A percentile compares a stretch with the other conserved stretches of the same genome.
phyloP scores from a whole-genome alignment of 1,140 invertebrate genomes.

The Sesamia nonagrioides region DNA sequence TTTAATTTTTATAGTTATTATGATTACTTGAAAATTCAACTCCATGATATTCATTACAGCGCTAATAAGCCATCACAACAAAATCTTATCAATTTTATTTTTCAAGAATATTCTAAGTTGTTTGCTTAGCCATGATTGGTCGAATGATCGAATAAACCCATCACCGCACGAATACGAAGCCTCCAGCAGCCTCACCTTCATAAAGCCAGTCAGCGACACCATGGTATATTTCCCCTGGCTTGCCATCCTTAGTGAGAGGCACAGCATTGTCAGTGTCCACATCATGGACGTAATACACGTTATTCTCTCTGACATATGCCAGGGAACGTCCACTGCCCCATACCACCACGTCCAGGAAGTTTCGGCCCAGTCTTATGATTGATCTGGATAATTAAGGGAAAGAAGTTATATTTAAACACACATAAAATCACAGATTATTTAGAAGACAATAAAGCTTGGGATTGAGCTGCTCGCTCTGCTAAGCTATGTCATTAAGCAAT shows the following conservation, averaged over 20 bases:
- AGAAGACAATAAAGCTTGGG: too few relatives aligned
- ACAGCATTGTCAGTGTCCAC: constrained; percentile 76
- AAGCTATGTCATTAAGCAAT: too few relatives aligned
- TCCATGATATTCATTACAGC: too few relatives aligned
- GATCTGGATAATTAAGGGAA: constrained; percentile 58
- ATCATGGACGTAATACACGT: constrained; percentile 91
- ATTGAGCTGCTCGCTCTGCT: too few relatives aligned
- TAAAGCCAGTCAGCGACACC: constrained; percentile 93
- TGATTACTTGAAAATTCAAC: too few relatives aligned
- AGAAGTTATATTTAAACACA: too few relatives aligned
- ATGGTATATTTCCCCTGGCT: constrained; percentile 91
- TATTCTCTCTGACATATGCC: constrained; percentile 93
- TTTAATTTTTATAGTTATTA: too few relatives aligned
- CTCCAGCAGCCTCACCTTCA: constrained; percentile 83
- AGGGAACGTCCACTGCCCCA: constrained; percentile 91
- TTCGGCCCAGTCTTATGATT: constrained; percentile 83
- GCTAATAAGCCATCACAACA: too few relatives aligned
- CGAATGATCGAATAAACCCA: not conserved
- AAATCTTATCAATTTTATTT: too few relatives aligned
- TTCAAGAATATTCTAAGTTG: too few relatives aligned
- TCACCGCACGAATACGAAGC: not conserved
- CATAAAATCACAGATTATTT: too few relatives aligned
- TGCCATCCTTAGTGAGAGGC: constrained; percentile 89
- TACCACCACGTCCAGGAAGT: constrained; percentile 89
- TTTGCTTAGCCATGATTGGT: too few relatives aligned